Percentiles rank a stretch among this genome's conserved stretches.
Evolutionary conservation across 2,113 vertebrate genomes (phyloP).

Genomic region (Helogale parvula): DNA sequence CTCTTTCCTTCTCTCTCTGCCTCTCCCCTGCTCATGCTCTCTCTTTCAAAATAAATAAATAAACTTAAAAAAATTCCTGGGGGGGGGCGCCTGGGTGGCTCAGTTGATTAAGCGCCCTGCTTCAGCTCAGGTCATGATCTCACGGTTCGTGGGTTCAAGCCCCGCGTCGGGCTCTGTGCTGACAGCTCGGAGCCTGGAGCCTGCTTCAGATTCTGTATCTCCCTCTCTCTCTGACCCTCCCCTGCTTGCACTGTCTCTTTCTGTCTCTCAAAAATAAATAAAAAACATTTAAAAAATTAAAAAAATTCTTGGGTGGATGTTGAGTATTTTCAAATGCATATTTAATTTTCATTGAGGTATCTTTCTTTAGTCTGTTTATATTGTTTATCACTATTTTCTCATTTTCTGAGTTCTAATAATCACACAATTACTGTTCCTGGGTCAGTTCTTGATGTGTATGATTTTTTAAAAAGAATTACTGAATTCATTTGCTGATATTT

Average conservation of each 20-base stretch:
- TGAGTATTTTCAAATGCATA: neutral
- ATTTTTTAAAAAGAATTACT: neutral
- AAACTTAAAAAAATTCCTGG: neutral
- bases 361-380: neutral
- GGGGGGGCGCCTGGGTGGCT: neutral
- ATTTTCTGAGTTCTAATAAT: slow-evolving; percentile 9
- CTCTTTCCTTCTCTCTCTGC: no score
- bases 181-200: no score
- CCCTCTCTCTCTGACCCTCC: no score
- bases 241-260: no score
- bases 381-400: neutral
- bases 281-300: neutral
- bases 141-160: no score
- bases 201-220: no score
- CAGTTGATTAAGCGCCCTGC: no score
- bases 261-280: no score
- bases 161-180: no score
- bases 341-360: neutral
- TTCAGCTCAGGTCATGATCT: no score
- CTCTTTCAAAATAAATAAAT: no score
- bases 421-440: neutral
- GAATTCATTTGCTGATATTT: neutral
- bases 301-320: neutral
- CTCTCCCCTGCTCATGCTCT: no score
- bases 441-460: neutral